Conservation (phyloP, 2,888 invertebrate genomes). For the Lamproptera curius region DNA sequence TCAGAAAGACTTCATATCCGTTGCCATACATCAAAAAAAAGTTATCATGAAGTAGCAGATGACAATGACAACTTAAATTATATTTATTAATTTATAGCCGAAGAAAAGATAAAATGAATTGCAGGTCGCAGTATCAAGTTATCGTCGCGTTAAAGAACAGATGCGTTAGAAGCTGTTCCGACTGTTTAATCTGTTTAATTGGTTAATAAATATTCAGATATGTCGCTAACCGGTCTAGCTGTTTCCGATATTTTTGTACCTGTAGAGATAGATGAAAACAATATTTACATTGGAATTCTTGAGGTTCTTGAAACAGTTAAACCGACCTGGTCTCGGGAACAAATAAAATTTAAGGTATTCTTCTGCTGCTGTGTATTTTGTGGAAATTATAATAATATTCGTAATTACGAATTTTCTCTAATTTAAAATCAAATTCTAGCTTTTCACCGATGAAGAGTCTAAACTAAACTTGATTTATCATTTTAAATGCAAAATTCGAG, state of each 20-base stretch:
- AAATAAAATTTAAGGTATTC: constrained; percentile 85
- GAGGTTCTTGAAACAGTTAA: constrained; percentile 82
- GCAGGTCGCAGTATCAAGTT: constrained; percentile 20
- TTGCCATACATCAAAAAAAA: no score
- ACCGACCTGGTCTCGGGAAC: constrained; percentile 82
- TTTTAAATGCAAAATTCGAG: no score
- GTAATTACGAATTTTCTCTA: background rate
- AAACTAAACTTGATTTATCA: no score
- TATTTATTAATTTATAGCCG: constrained; percentile 6
- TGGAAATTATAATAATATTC: background rate
- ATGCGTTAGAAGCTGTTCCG: constrained; percentile 1
- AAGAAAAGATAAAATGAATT: constrained; percentile 19
- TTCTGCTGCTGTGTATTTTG: background rate
- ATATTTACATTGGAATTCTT: constrained; percentile 82
- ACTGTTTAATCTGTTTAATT: background rate
- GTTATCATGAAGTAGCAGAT: no score
- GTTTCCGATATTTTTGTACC: constrained; percentile 72
- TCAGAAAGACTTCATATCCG: no score
- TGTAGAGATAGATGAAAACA: constrained; percentile 81
- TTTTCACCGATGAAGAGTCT: constrained; percentile 96
- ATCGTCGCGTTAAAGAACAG: constrained; percentile 4
- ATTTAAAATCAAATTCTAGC: constrained; percentile 65
- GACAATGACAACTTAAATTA: no score
- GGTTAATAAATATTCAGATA: constrained; percentile 29
- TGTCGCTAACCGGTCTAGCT: constrained; percentile 49